These are phyloP conservation scores for Archilochus colubris DNA, from an alignment of 2,113 vertebrate genomes.

Conservation along the genomic window DNA sequence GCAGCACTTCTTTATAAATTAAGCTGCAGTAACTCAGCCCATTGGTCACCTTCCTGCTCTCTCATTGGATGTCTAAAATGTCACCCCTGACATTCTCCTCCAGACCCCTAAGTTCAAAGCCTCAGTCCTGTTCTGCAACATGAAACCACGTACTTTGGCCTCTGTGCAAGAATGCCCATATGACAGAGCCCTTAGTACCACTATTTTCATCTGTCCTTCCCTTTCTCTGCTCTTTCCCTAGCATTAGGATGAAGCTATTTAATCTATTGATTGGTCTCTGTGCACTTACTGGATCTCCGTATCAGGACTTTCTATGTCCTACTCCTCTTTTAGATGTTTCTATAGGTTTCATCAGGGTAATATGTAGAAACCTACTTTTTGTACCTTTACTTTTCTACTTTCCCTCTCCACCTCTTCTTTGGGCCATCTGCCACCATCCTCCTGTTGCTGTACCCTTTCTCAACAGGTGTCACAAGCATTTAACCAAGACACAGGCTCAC, in stretches of 20 bases:
- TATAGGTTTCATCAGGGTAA: not conserved
- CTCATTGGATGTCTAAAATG: not conserved
- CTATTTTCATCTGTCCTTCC: not conserved
- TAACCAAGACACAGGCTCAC: not conserved
- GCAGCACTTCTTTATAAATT: not conserved
- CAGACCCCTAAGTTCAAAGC: not conserved
- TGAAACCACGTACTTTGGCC: not conserved
- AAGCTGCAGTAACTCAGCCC: not conserved
- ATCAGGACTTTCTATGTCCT: not conserved
- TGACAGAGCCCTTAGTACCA: not conserved
- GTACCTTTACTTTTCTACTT: not conserved
- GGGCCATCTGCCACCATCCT: not conserved
- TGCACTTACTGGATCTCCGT: not conserved
- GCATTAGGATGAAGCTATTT: not conserved
- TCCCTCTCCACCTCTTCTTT: not conserved
- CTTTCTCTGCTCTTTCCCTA: not conserved
- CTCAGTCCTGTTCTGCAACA: not conserved
- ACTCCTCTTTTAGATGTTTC: not conserved
- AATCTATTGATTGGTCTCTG: not conserved
- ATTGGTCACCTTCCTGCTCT: not conserved
- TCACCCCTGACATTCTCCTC: not conserved
- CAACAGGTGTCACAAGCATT: not conserved
- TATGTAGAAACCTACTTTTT: not conserved
- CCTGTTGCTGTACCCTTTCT: not conserved
- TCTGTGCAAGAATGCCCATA: not conserved